A percentile compares a stretch with the other conserved stretches of the same genome.
Evolutionary conservation across 1,140 invertebrate genomes (phyloP).

Genomic region (Mylabris phalerata): DNA sequence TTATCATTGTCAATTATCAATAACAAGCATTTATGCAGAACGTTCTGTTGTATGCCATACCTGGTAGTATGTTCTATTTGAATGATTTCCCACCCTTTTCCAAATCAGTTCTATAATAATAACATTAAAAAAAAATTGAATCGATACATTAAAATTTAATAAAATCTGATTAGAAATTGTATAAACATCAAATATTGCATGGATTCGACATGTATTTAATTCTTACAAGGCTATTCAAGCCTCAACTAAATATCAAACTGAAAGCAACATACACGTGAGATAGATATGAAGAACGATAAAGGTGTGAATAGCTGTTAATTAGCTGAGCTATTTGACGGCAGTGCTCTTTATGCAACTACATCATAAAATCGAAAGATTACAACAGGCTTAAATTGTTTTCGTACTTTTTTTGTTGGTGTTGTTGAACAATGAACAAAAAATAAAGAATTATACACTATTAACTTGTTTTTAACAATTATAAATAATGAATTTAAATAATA

Average conservation of each 20-base stretch:
- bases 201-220: slow-evolving; percentile 10
- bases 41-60: slow-evolving; percentile 25
- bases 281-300: slow-evolving; percentile 15
- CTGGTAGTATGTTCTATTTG: slow-evolving; percentile 27
- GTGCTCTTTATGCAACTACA: slow-evolving; percentile 4
- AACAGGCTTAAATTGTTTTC: too few relatives aligned
- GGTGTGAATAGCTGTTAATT: slow-evolving; percentile 17
- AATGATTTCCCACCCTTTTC: slow-evolving; percentile 11
- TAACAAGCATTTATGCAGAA: slow-evolving; percentile 32
- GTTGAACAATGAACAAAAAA: too few relatives aligned
- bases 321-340: slow-evolving; percentile 13
- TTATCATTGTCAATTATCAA: slow-evolving; percentile 33
- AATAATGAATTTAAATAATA: too few relatives aligned
- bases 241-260: slow-evolving; percentile 7
- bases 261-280: slow-evolving; percentile 11
- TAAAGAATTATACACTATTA: too few relatives aligned
- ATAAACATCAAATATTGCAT: background rate
- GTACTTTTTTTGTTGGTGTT: too few relatives aligned
- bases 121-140: slow-evolving; percentile 2
- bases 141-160: slow-evolving; percentile 2
- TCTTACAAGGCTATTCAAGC: slow-evolving; percentile 9
- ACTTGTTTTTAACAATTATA: too few relatives aligned
- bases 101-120: background rate
- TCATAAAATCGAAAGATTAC: too few relatives aligned
- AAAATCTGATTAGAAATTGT: slow-evolving; percentile 3